Base-by-base conservation (phyloP, 2,797 vertebrate species). In the Gallinago stenura region DNA sequence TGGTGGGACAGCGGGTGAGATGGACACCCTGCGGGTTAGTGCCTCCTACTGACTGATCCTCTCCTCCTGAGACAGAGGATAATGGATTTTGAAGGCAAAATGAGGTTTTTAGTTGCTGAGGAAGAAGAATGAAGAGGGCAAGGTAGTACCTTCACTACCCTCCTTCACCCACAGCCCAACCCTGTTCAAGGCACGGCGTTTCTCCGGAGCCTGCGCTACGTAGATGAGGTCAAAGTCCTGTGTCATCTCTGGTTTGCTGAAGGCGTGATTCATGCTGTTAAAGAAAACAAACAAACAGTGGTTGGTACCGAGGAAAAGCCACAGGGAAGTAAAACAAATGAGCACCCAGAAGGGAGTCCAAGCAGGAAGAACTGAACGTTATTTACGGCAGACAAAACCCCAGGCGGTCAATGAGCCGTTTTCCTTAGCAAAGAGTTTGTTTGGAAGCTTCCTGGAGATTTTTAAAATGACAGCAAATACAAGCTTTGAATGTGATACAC, bases 401-500 rank as follows among this genome's bases (percentile, higher is more conserved):
- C 69, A n/a, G 87, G 43, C 70, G 39, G 73, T 41, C 82, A 5
- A 26, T 69, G 87, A 89, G 75, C 68, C 0, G 0, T 6, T 70
- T 75, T 21, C 51, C 30, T 8, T 30, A 37, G 68, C 4, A 30
- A 51, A 57, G 48, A 28, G 30, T 87, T 92, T 51, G 57, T 87
- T 78, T 88, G 56, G 69, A 88, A 82, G 57, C 80, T 94, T 96
- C 69, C 82, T 45, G 76, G 65, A 70, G 89, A 21, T 37, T 71
- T 87, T 89, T 26, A 1, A 96, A 89, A 87, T 60, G 54, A 43
- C 46, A 41, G 71, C 16, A 89, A 92, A 70, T 79, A 18, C 58
- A 65, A 71, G 45, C 75, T 85, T 21, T 41, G 33, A 24, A 4
- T 50, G 62, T 7, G 35, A 10, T n/a, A 12, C 1, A 0, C 17